phyloP scores from a whole-genome alignment of 92 coral and sea anemone species.

The Blastomussa wellsi region DNA sequence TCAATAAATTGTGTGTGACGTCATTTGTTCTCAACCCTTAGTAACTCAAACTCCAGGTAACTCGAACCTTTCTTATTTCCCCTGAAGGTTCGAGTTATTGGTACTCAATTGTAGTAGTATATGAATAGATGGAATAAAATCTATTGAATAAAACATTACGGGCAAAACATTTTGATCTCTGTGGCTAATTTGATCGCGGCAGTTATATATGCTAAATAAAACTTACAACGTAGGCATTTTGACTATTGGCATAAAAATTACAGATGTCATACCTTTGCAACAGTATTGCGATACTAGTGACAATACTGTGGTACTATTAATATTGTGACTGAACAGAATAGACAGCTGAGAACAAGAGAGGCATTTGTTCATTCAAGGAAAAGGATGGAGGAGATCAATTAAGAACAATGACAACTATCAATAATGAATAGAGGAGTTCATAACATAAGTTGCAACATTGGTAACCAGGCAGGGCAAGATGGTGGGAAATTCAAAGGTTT shows the following conservation, averaged over 20 bases:
- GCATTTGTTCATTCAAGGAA: slow-evolving; percentile 13
- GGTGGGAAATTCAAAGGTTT: no score
- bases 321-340: neutral
- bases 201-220: neutral
- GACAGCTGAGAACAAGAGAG: neutral
- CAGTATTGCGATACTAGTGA: neutral
- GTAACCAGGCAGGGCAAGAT: neutral
- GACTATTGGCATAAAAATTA: neutral
- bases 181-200: neutral
- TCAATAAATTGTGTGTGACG: neutral
- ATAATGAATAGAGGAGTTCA: slow-evolving; percentile 3
- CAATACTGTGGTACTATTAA: neutral
- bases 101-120: neutral
- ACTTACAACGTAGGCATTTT: neutral
- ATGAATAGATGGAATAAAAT: neutral
- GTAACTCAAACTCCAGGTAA: neutral
- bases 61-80: neutral
- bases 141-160: neutral
- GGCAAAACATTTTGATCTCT: neutral
- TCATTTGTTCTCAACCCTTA: neutral
- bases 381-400: slow-evolving; percentile 8
- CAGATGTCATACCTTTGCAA: neutral
- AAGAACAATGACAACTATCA: slow-evolving; percentile 13
- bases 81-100: no score
- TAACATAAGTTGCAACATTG: neutral